phyloP scores from a whole-genome alignment of 2,113 vertebrate species.

The Hemiprocne comata region DNA sequence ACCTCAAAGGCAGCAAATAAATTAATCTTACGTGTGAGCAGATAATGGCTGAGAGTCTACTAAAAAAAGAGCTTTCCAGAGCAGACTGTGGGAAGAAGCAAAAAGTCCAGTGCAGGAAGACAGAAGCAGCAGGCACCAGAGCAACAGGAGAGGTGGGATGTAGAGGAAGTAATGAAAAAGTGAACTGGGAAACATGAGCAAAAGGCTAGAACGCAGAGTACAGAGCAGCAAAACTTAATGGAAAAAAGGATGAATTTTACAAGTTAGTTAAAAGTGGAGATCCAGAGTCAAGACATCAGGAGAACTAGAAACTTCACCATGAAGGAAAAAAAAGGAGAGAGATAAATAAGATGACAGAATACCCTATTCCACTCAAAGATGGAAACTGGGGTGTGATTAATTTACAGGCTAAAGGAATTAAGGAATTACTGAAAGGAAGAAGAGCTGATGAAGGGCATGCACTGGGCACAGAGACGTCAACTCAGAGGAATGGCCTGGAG shows the following conservation, averaged over 20 bases:
- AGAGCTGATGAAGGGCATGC: rapidly evolving
- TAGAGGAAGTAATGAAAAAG: conserved; percentile 27
- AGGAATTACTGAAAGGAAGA: not conserved
- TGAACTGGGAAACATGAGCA: not conserved
- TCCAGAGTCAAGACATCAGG: not conserved
- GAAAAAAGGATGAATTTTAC: not conserved
- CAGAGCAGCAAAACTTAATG: not conserved
- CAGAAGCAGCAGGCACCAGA: conserved; percentile 10
- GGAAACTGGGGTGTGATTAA: not conserved
- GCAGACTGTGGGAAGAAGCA: not conserved
- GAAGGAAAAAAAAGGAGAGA: not conserved
- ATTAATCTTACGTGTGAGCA: conserved; percentile 23
- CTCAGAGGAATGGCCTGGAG: not conserved
- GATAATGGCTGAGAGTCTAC: not conserved
- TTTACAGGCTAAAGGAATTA: not conserved
- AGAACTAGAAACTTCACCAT: not conserved
- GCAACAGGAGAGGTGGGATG: not conserved
- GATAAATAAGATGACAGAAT: not conserved
- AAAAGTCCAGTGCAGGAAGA: not conserved
- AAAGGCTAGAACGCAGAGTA: not conserved
- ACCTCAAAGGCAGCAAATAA: conserved; percentile 35
- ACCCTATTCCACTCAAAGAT: not conserved
- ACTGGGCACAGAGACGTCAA: not conserved
- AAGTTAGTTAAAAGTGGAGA: not conserved
- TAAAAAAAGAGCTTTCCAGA: not conserved